Evolutionary conservation across 2,797 vertebrate genomes (phyloP).

Genomic region (Tauraco hartlaubi): DNA sequence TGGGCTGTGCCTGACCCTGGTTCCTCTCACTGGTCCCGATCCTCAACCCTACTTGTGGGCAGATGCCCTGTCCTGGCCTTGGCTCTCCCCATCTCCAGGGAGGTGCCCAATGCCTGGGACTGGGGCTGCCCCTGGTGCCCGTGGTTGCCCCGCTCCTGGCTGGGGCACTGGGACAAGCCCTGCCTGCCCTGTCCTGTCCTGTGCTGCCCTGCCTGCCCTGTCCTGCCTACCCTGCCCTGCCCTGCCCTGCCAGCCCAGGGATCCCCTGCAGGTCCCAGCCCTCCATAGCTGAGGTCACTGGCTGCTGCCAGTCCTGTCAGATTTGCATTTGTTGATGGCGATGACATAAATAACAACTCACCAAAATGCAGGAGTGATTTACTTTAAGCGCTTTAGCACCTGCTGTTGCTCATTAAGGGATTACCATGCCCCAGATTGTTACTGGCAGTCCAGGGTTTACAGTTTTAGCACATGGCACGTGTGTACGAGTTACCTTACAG

Average conservation of each 20-base stretch:
- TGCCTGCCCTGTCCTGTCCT: not conserved
- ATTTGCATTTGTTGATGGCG: slow-evolving; percentile 10
- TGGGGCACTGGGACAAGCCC: accelerated
- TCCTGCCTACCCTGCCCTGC: not conserved
- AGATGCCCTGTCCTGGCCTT: not conserved
- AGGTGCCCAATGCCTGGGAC: accelerated
- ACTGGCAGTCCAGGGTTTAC: slow-evolving; percentile 47
- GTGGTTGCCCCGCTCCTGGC: not conserved
- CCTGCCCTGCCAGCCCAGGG: not conserved
- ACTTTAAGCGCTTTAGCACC: slow-evolving; percentile 77
- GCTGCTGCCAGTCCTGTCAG: not conserved
- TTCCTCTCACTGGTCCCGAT: not conserved
- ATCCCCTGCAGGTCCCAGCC: not conserved
- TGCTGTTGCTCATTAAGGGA: slow-evolving; percentile 79
- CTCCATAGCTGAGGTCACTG: not conserved
- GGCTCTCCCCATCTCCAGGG: not conserved
- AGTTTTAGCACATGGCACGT: not conserved
- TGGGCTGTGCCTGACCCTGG: not conserved
- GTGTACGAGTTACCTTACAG: not conserved
- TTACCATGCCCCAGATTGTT: slow-evolving; percentile 69
- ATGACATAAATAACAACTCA: slow-evolving; percentile 63
- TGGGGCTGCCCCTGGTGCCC: not conserved
- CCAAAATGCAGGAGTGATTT: slow-evolving; percentile 69
- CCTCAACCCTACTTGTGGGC: not conserved
- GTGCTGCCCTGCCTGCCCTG: not conserved